A percentile compares a stretch with the other conserved stretches of the same genome.
phyloP scores from a whole-genome alignment of 1,140 invertebrate species.

The Heliconius eleuchia region DNA sequence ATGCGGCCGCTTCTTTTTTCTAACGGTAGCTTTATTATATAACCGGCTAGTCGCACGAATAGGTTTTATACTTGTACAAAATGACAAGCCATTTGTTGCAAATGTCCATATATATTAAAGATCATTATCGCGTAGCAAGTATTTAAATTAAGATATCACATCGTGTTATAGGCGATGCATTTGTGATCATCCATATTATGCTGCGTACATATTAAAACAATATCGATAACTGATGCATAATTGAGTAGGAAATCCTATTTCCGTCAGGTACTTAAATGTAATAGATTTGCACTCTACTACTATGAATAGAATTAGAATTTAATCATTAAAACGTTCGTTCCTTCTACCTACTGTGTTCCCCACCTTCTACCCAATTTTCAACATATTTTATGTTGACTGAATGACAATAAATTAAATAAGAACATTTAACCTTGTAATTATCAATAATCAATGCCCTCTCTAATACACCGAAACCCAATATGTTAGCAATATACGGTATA shows the following conservation, averaged over 20 bases:
- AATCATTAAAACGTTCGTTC: too few species aligned
- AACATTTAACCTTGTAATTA: too few species aligned
- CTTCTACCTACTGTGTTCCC: too few species aligned
- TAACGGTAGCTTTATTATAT: conserved; percentile 36
- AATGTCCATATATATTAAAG: conserved; percentile 10
- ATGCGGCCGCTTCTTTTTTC: conserved; percentile 16
- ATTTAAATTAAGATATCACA: conserved; percentile 10
- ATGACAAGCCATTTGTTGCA: background rate
- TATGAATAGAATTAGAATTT: background rate
- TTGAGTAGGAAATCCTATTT: conserved; percentile 44
- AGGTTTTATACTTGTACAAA: background rate
- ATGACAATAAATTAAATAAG: too few species aligned
- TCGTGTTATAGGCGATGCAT: conserved; percentile 18
- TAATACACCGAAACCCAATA: too few species aligned
- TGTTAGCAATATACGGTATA: too few species aligned
- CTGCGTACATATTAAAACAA: conserved; percentile 23
- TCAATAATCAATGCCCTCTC: too few species aligned
- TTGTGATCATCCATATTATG: conserved; percentile 25
- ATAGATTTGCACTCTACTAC: background rate
- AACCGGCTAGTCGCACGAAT: background rate
- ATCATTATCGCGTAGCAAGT: conserved; percentile 15
- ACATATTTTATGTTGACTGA: too few species aligned
- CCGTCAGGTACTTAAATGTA: conserved; percentile 28
- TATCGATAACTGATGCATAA: conserved; percentile 17
- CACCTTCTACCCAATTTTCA: too few species aligned